Evolutionary conservation across 2,113 vertebrate genomes (phyloP), one percentile per base, ranked within the genome.

Genomic region (Cyanoderma ruficeps): DNA sequence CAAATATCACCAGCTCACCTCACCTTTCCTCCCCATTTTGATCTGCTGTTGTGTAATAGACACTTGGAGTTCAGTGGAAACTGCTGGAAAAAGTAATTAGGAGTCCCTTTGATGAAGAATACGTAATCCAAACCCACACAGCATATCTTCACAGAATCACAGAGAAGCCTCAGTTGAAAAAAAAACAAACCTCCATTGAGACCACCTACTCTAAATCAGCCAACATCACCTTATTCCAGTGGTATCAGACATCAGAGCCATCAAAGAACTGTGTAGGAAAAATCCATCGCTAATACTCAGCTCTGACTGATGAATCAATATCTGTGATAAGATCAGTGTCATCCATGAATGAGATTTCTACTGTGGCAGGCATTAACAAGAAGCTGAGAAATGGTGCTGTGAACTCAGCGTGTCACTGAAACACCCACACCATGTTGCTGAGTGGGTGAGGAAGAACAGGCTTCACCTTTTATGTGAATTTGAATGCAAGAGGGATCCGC

Each of bases 281-380:
- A 91, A 61, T 55, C 86, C 42, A 81, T 81, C 13, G 3, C 27
- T 74, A 70, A 86, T 47, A 67, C 80, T 77, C 39, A 67, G 59
- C 86, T 90, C 42, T 39, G 76, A 35, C 35, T 92, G 91, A 90
- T 93, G 79, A 94, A 94, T 94, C 85, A 88, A 39, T 96, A 83
- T 30, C 55, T 83, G 47, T 50, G 83, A 80, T 81, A 80, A 90
- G 68, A 97, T 92, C 90, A 70, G 49, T 75, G 71, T 61, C 89
- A 88, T 14, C 63, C 79, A 92, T 65, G 86, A 96, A 95, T 89
- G 92, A 95, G 79, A 64, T 85, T 93, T 72, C 82, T 70, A 28
- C 83, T 67, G 50, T 55, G 31, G 79, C 69, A 70, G n/a, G 50
- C 68, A n/a, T 86, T 79, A 74, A 86, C 79, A 86, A 77, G 71